A percentile compares a stretch with the other conserved stretches of the same genome.
Conservation (phyloP, 2,113 vertebrate genomes). For the cattle (Bos taurus) region DNA sequence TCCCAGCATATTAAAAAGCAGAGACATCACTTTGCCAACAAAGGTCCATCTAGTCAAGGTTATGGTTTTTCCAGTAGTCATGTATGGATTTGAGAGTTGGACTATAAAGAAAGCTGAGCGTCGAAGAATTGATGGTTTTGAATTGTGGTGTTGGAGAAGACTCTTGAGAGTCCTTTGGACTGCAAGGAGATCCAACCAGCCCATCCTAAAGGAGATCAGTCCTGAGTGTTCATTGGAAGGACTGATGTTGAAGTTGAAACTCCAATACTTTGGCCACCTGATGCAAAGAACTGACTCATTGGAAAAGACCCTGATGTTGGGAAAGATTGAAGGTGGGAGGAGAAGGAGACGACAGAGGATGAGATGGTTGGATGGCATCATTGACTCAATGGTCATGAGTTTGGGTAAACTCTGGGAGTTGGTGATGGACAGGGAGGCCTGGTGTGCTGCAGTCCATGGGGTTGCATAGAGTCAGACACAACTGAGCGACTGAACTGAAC, state of each 20-base stretch:
- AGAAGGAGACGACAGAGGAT: background rate
- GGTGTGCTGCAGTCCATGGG: background rate
- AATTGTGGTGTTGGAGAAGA: background rate
- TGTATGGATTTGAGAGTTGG: background rate
- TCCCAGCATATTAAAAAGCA: background rate
- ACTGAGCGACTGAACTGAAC: background rate
- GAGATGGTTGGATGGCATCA: background rate
- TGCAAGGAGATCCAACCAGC: background rate
- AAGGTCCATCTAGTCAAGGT: background rate
- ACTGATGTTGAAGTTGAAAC: background rate
- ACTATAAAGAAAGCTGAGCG: background rate
- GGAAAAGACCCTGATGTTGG: background rate
- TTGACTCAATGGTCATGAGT: background rate
- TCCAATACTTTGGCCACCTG: background rate
- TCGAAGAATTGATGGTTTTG: background rate
- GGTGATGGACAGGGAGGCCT: background rate
- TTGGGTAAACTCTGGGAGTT: background rate
- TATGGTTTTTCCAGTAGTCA: background rate
- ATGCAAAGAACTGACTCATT: background rate
- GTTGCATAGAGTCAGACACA: rapidly evolving
- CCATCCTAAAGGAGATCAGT: background rate
- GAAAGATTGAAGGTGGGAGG: background rate
- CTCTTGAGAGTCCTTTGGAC: background rate
- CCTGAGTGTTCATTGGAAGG: background rate
- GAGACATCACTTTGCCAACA: background rate